Conservation (phyloP, 1,140 invertebrate genomes). For the Centruroides vittatus region DNA sequence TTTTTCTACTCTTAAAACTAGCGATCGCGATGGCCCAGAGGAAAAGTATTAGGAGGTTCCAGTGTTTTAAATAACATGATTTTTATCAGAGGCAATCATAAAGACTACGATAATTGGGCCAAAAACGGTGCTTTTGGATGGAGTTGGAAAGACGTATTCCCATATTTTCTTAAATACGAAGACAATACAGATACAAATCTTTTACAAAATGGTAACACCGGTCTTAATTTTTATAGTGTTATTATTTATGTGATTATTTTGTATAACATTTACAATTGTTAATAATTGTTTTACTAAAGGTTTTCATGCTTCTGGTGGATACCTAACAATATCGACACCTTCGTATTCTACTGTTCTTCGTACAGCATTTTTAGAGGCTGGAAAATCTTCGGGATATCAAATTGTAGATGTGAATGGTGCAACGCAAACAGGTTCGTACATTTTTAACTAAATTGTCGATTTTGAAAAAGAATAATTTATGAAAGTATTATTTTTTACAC, state of each 20-base stretch:
- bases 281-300: constrained; percentile 1
- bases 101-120: constrained; percentile 79
- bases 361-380: constrained; percentile 52
- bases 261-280: no score
- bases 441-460: no score
- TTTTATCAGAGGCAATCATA: constrained; percentile 64
- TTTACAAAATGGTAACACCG: not conserved
- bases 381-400: constrained; percentile 50
- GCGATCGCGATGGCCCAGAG: no score
- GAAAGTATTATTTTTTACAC: no score
- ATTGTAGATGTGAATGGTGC: constrained; percentile 30
- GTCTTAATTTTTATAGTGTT: no score
- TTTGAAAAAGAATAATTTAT: no score
- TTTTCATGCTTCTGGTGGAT: constrained; percentile 16
- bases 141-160: constrained; percentile 65
- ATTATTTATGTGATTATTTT: no score
- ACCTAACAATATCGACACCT: constrained; percentile 21
- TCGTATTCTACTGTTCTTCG: constrained; percentile 31
- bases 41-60: no score
- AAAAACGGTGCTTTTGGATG: constrained; percentile 60
- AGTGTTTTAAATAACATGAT: no score
- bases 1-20: no score
- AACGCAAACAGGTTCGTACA: constrained; percentile 27
- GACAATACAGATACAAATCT: constrained; percentile 12
- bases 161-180: constrained; percentile 42